Percentiles rank a stretch among this genome's conserved stretches.
Conservation (phyloP, 1,140 invertebrate species). For the Bombus affinis region DNA sequence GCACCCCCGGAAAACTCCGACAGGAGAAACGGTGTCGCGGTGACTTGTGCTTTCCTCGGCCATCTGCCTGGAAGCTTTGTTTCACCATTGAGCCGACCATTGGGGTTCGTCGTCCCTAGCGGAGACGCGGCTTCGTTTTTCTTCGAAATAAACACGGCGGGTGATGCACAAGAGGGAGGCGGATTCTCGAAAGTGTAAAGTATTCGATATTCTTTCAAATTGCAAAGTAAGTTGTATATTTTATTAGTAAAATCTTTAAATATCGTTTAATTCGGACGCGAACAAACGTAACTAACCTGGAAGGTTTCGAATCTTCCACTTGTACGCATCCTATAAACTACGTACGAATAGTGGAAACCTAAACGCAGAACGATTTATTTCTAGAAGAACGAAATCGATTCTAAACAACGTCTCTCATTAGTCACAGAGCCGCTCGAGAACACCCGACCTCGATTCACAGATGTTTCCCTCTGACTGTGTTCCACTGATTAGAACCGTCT, state of each 20-base stretch:
- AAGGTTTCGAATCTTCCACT: too few relatives aligned
- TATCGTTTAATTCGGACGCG: too few relatives aligned
- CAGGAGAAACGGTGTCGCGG: background rate
- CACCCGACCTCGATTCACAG: background rate
- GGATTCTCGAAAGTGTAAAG: background rate
- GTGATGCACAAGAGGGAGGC: background rate
- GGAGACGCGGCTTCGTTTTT: too few relatives aligned
- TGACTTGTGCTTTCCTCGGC: slow-evolving; percentile 39
- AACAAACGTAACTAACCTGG: background rate
- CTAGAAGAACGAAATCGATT: background rate
- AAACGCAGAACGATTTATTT: background rate
- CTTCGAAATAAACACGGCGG: background rate
- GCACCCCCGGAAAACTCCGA: slow-evolving; percentile 28
- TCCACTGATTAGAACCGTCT: background rate
- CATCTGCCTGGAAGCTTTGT: slow-evolving; percentile 32
- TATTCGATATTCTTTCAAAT: too few relatives aligned
- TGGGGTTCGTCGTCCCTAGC: background rate
- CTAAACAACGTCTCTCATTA: background rate
- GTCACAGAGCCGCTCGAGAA: background rate
- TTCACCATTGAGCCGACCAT: slow-evolving; percentile 1
- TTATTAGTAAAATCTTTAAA: too few relatives aligned
- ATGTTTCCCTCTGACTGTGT: background rate
- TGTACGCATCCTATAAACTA: background rate
- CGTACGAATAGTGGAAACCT: background rate
- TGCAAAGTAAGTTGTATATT: too few relatives aligned